phyloP scores from a whole-genome alignment of 1,140 invertebrate genomes.

The Drosophila dunni region DNA sequence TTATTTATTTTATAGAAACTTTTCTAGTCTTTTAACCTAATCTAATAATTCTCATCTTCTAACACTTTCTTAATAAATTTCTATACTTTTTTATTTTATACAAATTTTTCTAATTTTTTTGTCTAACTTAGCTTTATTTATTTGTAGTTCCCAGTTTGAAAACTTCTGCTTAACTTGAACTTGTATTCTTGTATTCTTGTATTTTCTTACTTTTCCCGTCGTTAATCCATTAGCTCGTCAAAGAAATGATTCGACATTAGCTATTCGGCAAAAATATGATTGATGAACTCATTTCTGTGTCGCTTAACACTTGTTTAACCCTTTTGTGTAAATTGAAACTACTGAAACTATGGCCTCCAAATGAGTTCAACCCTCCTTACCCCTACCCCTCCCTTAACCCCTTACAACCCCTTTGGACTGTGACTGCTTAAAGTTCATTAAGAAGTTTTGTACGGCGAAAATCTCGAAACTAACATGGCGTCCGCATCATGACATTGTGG shows the following conservation, averaged over 20 bases:
- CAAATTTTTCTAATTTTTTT: too few species aligned
- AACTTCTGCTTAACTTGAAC: neutral
- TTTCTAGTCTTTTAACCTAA: too few species aligned
- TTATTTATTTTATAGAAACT: too few species aligned
- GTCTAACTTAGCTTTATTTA: too few species aligned
- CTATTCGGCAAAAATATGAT: slow-evolving; percentile 66
- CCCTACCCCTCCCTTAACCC: neutral
- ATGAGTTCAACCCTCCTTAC: neutral
- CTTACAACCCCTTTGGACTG: slow-evolving; percentile 3
- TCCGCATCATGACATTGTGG: slow-evolving; percentile 68
- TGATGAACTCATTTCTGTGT: slow-evolving; percentile 57
- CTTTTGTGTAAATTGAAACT: slow-evolving; percentile 59
- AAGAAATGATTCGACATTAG: slow-evolving; percentile 58
- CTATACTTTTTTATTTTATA: too few species aligned
- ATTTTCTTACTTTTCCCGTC: neutral
- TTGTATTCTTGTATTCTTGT: too few species aligned
- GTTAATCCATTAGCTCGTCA: slow-evolving; percentile 18
- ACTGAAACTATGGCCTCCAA: slow-evolving; percentile 1
- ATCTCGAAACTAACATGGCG: slow-evolving; percentile 56
- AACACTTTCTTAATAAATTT: too few species aligned
- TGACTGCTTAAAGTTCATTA: slow-evolving; percentile 72
- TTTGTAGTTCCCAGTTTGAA: too few species aligned
- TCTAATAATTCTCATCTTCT: too few species aligned
- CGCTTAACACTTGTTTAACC: slow-evolving; percentile 79
- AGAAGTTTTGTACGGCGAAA: slow-evolving; percentile 57